Percentiles rank a stretch among this genome's conserved stretches.
These are phyloP conservation scores for Regulus satrapa DNA, from an alignment of 2,113 vertebrate species.

Conservation along the genomic window DNA sequence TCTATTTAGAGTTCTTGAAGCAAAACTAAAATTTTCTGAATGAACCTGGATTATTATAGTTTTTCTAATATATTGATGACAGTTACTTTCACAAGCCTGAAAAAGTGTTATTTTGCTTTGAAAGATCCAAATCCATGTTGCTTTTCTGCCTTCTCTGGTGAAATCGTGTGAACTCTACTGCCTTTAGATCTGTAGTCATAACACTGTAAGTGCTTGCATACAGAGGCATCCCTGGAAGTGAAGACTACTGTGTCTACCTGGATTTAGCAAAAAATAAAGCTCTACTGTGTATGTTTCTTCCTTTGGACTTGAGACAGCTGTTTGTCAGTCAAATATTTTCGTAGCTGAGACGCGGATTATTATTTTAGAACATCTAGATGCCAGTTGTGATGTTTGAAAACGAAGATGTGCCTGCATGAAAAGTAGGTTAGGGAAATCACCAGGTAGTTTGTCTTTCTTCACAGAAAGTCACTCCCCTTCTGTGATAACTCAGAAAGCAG, in stretches of 20 bases:
- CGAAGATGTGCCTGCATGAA: not conserved
- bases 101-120: not conserved
- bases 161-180: not conserved
- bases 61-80: not conserved
- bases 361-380: not conserved
- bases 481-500: not conserved
- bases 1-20: not conserved
- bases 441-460: not conserved
- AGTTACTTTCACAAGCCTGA: not conserved
- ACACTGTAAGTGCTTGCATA: not conserved
- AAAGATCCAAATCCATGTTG: not conserved
- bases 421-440: not conserved
- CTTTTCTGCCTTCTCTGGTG: not conserved
- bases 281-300: not conserved
- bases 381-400: not conserved
- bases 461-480: not conserved
- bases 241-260: not conserved
- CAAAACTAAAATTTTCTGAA: not conserved
- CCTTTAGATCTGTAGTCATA: rapidly evolving
- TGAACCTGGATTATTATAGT: not conserved
- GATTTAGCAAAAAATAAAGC: not conserved
- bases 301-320: not conserved
- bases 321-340: not conserved
- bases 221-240: not conserved
- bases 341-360: not conserved